These are phyloP conservation scores for Chinchilla lanigera DNA, from an alignment of 2,113 vertebrate genomes.

Conservation along the genomic window DNA sequence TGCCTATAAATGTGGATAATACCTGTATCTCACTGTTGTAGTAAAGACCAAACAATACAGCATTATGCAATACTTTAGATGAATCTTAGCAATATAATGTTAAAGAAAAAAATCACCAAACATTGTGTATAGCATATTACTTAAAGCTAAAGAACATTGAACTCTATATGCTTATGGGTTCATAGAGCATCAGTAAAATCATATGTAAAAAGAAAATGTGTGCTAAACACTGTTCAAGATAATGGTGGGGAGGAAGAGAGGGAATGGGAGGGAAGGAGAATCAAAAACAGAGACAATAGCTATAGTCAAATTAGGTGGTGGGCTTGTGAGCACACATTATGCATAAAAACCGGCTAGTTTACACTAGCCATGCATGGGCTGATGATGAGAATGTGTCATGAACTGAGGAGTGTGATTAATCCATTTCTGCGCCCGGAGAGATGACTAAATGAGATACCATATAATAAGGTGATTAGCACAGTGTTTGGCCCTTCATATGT, in stretches of 20 bases:
- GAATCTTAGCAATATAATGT: slow-evolving; percentile 14
- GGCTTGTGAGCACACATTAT: neutral
- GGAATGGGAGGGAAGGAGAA: neutral
- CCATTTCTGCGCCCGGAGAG: neutral
- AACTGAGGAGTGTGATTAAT: neutral
- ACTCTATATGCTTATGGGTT: neutral
- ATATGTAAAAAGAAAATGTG: neutral
- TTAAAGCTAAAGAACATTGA: slow-evolving; percentile 2
- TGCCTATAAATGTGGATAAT: neutral
- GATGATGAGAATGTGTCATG: neutral
- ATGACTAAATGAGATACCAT: neutral
- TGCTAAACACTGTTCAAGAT: neutral
- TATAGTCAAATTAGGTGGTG: neutral
- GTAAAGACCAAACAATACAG: slow-evolving; percentile 2
- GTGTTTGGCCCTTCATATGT: neutral
- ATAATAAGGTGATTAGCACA: neutral
- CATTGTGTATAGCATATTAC: neutral
- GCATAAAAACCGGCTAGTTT: neutral
- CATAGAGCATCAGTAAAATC: neutral
- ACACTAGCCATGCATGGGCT: neutral
- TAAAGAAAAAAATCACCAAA: slow-evolving; percentile 24
- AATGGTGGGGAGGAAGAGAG: neutral
- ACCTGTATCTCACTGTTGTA: neutral
- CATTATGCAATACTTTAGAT: neutral
- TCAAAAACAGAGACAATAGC: neutral